Evolutionary conservation across 1,140 invertebrate species (phyloP), one percentile per base, ranked within the genome.

Genomic region (Ceratina japonica): DNA sequence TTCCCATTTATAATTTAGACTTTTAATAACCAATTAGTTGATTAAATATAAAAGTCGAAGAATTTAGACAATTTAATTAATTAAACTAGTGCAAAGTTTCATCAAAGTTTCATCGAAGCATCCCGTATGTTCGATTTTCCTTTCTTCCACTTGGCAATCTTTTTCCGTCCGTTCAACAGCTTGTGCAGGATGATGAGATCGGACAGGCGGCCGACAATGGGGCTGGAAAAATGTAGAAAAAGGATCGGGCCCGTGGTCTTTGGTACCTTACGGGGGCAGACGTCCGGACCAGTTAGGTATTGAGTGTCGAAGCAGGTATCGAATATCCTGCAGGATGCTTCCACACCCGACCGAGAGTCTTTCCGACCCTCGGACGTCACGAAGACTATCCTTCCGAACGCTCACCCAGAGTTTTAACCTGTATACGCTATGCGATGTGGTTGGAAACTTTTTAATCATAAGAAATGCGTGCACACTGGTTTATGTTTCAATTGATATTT

Each of bases 251-350:
- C 18, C 44, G 49, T 73, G 71, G 24, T 68, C 54, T 71, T 80
- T 63, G 54, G 61, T 37, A 13, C 27, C 27, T 31, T 31, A 31
- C 27, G 27, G 62, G 63, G 62, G 71, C 66, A 80, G 52, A 64
- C 79, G 62, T 81, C 80, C 82, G 80, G 71, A 76, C 80, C 80
- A 86, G 79, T 87, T 87, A 86, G 65, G 76, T 87, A 87, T 88
- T 85, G 81, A 80, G 80, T 87, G 79, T 87, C 87, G 82, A 85
- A 82, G 76, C 66, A 62, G 75, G 61, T 85, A 86, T 88, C 81
- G 79, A 84, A 83, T 87, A 79, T 83, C 86, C 54, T 44, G 20
- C 70, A 63, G 75, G 62, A 84, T 66, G 76, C 51, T 5, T 64
- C 64, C 49, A 49, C 49, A 63, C 52, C 18, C 1, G 37, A 49